phyloP scores from a whole-genome alignment of 2,888 invertebrate species.

The Drosophila colorata region DNA sequence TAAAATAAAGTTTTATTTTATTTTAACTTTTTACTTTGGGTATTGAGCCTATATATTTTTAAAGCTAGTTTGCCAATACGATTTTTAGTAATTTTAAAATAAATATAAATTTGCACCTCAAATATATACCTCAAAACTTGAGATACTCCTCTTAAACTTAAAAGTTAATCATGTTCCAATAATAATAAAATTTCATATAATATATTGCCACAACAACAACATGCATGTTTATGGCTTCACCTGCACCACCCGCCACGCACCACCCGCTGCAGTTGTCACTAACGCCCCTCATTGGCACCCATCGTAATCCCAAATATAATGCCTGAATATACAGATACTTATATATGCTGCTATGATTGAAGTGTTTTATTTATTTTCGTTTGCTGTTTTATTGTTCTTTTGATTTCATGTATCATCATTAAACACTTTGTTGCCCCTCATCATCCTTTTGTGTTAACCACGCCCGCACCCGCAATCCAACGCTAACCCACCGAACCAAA shows the following conservation, averaged over 20 bases:
- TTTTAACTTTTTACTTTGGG: too few species aligned
- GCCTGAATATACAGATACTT: too few species aligned
- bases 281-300: slow-evolving; percentile 33
- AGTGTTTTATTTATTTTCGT: slow-evolving; percentile 68
- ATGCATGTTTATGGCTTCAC: not conserved
- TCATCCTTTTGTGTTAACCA: slow-evolving; percentile 65
- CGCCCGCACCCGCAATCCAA: slow-evolving; percentile 26
- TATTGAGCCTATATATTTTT: too few species aligned
- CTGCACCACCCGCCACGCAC: not conserved
- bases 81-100: too few species aligned
- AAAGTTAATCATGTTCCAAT: too few species aligned
- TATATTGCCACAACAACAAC: slow-evolving; percentile 5
- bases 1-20: too few species aligned
- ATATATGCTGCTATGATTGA: slow-evolving; percentile 14
- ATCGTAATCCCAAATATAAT: slow-evolving; percentile 15
- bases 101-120: too few species aligned
- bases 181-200: too few species aligned
- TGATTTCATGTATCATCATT: slow-evolving; percentile 73
- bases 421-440: slow-evolving; percentile 61
- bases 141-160: too few species aligned
- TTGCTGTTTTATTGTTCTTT: slow-evolving; percentile 56
- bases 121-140: too few species aligned
- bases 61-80: too few species aligned
- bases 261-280: slow-evolving; percentile 53
- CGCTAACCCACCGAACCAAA: slow-evolving; percentile 27